Evolutionary conservation across 2,797 vertebrate genomes (phyloP).

Genomic region (Phoeniculus purpureus): DNA sequence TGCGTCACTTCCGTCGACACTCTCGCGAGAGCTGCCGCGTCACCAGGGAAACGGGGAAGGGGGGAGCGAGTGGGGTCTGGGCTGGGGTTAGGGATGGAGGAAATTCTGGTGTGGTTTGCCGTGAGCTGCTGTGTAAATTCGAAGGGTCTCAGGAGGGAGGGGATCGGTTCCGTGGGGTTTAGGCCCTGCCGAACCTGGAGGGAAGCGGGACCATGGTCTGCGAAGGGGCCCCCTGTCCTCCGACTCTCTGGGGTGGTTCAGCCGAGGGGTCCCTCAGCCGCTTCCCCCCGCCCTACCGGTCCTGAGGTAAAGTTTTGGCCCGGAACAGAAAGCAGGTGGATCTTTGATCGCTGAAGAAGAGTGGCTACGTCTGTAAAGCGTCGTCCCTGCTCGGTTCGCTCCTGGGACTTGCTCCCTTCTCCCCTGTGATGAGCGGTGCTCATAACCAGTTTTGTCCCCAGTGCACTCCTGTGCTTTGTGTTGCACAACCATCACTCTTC

Average conservation of each 20-base stretch:
- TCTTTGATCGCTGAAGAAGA: not conserved
- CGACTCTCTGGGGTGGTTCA: not conserved
- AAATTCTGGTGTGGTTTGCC: too few species aligned
- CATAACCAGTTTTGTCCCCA: fast-evolving
- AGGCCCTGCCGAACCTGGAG: not conserved
- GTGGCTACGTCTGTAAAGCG: fast-evolving
- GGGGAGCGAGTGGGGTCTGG: fast-evolving
- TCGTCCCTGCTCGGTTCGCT: fast-evolving
- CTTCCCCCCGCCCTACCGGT: too few species aligned
- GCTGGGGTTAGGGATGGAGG: too few species aligned
- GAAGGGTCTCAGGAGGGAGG: not conserved
- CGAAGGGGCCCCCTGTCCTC: too few species aligned
- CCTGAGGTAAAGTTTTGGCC: not conserved
- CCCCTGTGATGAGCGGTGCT: not conserved
- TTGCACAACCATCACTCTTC: fast-evolving
- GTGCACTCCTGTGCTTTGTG: not conserved
- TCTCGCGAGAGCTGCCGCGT: not conserved
- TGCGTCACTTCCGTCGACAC: not conserved
- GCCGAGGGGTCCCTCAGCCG: not conserved
- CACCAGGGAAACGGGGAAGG: not conserved
- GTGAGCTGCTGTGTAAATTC: not conserved
- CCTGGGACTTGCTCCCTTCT: not conserved
- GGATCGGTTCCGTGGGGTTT: fast-evolving
- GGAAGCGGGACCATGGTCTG: not conserved
- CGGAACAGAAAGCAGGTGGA: not conserved